Conservation (phyloP, 2,113 vertebrate genomes). For the Apodemus sylvaticus region DNA sequence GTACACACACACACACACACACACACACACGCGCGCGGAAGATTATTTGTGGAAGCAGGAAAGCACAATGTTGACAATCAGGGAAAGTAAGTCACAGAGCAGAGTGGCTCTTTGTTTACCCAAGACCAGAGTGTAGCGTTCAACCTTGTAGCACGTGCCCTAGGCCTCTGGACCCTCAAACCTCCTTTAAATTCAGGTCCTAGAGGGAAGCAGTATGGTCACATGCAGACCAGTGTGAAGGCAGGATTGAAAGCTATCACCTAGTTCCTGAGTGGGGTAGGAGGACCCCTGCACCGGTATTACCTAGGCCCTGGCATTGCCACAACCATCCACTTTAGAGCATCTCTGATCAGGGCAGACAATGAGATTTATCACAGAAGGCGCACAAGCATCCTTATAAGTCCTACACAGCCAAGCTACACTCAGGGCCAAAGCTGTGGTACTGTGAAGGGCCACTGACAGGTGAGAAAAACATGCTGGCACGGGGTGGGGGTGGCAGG, state of each 20-base stretch:
- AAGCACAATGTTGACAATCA: background rate
- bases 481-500: background rate
- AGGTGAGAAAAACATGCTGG: conserved; percentile 67
- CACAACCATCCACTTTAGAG: accelerated
- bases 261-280: background rate
- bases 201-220: background rate
- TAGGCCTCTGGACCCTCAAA: background rate
- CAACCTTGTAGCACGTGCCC: background rate
- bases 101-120: background rate
- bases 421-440: background rate
- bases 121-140: background rate
- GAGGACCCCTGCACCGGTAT: background rate
- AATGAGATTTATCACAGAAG: background rate
- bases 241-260: background rate
- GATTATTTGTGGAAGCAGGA: background rate
- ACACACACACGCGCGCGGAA: background rate
- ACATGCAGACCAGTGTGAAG: background rate
- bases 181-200: background rate
- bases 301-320: no score
- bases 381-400: background rate
- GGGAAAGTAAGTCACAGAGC: conserved; percentile 12
- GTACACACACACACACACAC: background rate
- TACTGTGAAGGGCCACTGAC: conserved; percentile 41
- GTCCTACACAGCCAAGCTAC: background rate
- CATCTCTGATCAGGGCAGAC: background rate